Percentiles rank a stretch among this genome's conserved stretches.
phyloP scores from a whole-genome alignment of 2,113 vertebrate genomes.

The Drymodes brunneopygia region DNA sequence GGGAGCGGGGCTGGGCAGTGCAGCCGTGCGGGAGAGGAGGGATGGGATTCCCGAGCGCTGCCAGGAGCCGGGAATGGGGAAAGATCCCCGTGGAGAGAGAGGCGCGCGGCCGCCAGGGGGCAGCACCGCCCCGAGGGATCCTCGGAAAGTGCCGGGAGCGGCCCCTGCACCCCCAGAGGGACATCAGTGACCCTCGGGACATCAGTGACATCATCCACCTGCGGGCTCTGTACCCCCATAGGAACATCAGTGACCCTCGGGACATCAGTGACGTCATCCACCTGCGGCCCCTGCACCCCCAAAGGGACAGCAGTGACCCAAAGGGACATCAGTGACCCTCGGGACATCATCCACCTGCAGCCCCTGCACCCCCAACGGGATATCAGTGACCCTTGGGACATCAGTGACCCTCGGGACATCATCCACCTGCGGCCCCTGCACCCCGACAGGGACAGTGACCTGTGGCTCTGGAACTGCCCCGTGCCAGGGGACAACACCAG shows the following conservation, averaged over 20 bases:
- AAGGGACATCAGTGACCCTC: no score
- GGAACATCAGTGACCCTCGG: no score
- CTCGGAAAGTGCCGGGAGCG: not conserved
- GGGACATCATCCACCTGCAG: no score
- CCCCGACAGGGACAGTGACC: fast-evolving
- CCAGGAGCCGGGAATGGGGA: fast-evolving
- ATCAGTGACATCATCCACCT: no score
- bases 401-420: not conserved
- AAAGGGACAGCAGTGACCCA: no score
- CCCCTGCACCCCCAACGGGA: not conserved
- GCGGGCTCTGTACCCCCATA: no score
- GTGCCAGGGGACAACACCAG: fast-evolving
- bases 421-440: no score
- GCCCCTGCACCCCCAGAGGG: no score
- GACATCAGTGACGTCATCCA: no score
- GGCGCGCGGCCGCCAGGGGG: slow-evolving; percentile 47
- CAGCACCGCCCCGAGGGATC: slow-evolving; percentile 6
- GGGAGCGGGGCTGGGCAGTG: not conserved
- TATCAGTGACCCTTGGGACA: not conserved
- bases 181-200: no score
- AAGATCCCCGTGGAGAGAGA: fast-evolving
- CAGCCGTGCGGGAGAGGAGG: not conserved
- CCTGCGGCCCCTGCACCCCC: not conserved
- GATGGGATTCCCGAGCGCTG: not conserved
- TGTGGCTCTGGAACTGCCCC: fast-evolving